These are phyloP conservation scores for Corythornis madagascariensis DNA, from an alignment of 2,113 vertebrate genomes.

Conservation along the genomic window DNA sequence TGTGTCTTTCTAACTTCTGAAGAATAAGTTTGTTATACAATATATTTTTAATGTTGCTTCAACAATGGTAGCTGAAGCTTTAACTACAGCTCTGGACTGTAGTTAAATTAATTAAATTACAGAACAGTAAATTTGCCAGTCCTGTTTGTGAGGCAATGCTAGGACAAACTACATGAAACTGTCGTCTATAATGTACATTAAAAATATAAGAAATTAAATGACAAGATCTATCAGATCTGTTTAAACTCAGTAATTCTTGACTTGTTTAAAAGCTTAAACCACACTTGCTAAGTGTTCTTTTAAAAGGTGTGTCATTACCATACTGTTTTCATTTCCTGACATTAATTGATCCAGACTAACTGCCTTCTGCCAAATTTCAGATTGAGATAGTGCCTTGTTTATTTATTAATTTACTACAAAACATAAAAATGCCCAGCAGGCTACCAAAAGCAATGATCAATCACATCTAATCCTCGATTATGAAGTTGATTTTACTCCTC, in stretches of 20 bases:
- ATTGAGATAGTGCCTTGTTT: background rate
- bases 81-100: background rate
- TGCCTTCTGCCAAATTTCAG: slow-evolving; percentile 29
- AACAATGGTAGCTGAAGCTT: background rate
- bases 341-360: slow-evolving; percentile 37
- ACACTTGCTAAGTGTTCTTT: background rate
- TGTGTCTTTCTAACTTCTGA: background rate
- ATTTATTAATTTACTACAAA: slow-evolving; percentile 49
- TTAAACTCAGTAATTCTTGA: background rate
- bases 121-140: background rate
- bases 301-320: background rate
- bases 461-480: background rate
- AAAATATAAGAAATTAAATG: background rate
- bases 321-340: background rate
- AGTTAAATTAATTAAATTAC: background rate
- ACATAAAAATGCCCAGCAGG: background rate
- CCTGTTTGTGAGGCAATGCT: background rate
- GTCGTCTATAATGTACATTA: background rate
- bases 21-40: background rate
- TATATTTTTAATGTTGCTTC: background rate
- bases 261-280: background rate
- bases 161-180: background rate
- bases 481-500: background rate
- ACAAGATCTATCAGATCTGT: background rate
- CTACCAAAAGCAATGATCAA: background rate